Conservation (phyloP, 2,888 invertebrate species). For the Mimas tiliae region DNA sequence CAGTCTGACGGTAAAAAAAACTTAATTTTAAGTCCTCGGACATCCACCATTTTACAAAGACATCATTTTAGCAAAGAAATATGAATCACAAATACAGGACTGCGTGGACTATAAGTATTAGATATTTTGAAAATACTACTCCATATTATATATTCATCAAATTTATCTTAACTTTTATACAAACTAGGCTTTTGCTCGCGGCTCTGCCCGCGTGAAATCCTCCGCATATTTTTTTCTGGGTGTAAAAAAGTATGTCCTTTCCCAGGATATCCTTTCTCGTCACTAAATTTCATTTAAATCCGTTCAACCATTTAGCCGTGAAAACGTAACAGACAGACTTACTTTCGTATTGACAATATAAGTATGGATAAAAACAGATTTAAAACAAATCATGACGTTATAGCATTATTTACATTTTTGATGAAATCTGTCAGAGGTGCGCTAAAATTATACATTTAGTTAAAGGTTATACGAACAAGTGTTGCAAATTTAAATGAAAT, state of each 20-base stretch:
- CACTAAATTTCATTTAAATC: too few species aligned
- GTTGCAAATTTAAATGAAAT: slow-evolving; percentile 24
- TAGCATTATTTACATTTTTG: slow-evolving; percentile 13
- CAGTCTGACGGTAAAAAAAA: not conserved
- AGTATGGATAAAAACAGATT: not conserved
- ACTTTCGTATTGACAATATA: too few species aligned
- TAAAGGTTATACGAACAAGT: slow-evolving; percentile 20
- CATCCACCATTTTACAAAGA: not conserved
- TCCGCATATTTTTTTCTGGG: too few species aligned
- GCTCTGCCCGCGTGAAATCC: too few species aligned
- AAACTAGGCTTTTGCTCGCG: too few species aligned
- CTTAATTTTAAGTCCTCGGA: not conserved
- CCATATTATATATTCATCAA: too few species aligned
- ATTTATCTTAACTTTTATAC: not conserved
- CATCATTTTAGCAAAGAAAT: not conserved
- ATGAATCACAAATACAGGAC: not conserved
- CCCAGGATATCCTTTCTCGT: too few species aligned
- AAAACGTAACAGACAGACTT: too few species aligned
- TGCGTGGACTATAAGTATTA: not conserved
- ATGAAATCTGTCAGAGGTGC: not conserved
- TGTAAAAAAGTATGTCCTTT: too few species aligned
- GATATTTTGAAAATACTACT: too few species aligned
- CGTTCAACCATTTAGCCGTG: too few species aligned
- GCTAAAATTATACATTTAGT: slow-evolving; percentile 15
- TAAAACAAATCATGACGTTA: not conserved